These are phyloP conservation scores for Colius striatus DNA, from an alignment of 2,113 vertebrate genomes.

Conservation along the genomic window DNA sequence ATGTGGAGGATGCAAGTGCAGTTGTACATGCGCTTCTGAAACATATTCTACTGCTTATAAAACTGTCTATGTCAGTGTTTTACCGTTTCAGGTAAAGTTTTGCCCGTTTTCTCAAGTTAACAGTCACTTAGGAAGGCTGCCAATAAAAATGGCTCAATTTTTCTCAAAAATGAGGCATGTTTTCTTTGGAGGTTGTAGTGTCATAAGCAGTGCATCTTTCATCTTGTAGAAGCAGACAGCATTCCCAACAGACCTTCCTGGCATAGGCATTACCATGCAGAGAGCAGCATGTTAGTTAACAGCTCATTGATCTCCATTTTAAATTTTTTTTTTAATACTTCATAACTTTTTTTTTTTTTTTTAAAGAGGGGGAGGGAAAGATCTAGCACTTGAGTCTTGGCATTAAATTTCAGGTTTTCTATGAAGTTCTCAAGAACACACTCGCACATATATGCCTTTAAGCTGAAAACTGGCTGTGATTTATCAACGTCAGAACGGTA, in stretches of 20 bases:
- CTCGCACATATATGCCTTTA: background rate
- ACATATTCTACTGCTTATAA: background rate
- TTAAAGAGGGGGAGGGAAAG: background rate
- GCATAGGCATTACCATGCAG: background rate
- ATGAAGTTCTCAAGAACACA: background rate
- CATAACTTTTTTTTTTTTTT: background rate
- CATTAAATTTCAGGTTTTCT: constrained; percentile 6
- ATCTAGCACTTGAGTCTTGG: background rate
- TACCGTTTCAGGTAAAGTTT: background rate
- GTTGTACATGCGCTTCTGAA: background rate
- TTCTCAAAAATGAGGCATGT: background rate
- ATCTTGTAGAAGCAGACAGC: background rate
- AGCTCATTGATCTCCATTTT: background rate
- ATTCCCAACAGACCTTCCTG: background rate
- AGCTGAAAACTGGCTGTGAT: background rate
- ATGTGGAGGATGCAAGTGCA: background rate
- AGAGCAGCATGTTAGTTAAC: background rate
- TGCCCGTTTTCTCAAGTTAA: background rate
- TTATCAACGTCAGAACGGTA: constrained; percentile 16
- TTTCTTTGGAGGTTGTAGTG: background rate
- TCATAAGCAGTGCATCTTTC: background rate
- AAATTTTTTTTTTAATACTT: background rate
- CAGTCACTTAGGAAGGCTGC: background rate
- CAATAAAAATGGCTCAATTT: background rate
- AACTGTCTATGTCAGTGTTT: background rate